Percentiles rank a stretch among this genome's conserved stretches.
phyloP scores from a whole-genome alignment of 2,113 vertebrate genomes.

The Addax nasomaculatus region DNA sequence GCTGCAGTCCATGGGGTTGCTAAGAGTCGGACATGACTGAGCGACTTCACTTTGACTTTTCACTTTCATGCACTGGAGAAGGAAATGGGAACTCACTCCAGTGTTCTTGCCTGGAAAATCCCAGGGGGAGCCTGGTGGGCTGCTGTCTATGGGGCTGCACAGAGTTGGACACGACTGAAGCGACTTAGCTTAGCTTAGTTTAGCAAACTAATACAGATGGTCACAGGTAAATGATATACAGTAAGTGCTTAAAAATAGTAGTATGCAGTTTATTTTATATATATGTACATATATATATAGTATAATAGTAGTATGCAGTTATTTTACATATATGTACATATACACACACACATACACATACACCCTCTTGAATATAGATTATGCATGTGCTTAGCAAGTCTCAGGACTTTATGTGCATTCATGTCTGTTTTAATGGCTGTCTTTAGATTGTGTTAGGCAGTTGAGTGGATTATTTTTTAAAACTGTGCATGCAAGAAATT shows the following conservation, averaged over 20 bases:
- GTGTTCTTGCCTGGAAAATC: no score
- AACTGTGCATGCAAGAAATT: background rate
- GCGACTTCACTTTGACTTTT: no score
- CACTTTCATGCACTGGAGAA: no score
- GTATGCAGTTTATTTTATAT: background rate
- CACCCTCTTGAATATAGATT: background rate
- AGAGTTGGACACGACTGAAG: no score
- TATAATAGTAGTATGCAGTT: no score
- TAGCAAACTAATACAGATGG: background rate
- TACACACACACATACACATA: background rate
- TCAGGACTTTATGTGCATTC: conserved; percentile 11
- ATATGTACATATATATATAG: background rate
- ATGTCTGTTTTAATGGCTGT: background rate
- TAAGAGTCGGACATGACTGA: no score
- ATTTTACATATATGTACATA: background rate
- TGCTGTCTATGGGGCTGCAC: no score
- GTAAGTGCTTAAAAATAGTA: conserved; percentile 20
- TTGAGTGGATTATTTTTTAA: background rate
- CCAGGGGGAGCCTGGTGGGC: no score
- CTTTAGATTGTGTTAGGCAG: background rate
- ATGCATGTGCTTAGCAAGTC: background rate
- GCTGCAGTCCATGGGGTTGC: no score
- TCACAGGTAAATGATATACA: background rate
- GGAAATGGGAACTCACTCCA: no score
- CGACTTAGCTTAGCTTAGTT: no score